Evolutionary conservation across 2,888 invertebrate genomes (phyloP).

Genomic region (Megamerina dolium): DNA sequence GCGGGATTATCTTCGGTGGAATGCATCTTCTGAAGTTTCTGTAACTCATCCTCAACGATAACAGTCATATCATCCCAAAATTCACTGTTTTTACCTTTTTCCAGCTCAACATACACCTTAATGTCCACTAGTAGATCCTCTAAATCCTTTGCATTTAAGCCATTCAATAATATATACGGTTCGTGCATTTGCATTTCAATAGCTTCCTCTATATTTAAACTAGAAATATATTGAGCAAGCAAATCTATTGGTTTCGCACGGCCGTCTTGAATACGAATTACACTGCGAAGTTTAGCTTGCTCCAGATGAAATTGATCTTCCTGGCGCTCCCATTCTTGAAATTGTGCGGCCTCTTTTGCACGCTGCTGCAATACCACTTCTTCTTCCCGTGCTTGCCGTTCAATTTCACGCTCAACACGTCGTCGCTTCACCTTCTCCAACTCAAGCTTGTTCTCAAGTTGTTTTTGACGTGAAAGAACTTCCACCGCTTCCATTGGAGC

Average conservation of each 20-base stretch:
- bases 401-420: constrained; percentile 80
- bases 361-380: constrained; percentile 80
- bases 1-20: constrained; percentile 56
- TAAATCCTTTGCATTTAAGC: constrained; percentile 80
- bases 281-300: constrained; percentile 88
- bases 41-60: constrained; percentile 88
- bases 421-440: constrained; percentile 92
- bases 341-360: constrained; percentile 83
- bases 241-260: constrained; percentile 97
- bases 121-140: constrained; percentile 97
- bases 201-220: constrained; percentile 82
- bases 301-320: constrained; percentile 97
- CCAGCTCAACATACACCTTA: constrained; percentile 86
- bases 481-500: constrained; percentile 76
- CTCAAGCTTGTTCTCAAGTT: constrained; percentile 85
- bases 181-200: constrained; percentile 99
- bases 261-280: constrained; percentile 93
- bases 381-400: constrained; percentile 74
- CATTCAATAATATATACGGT: constrained; percentile 91
- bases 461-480: constrained; percentile 74
- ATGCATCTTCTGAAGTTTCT: constrained; percentile 74
- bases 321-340: constrained; percentile 89
- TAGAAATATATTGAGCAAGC: constrained; percentile 90
- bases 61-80: constrained; percentile 97
- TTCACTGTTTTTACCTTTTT: constrained; percentile 77